Base-by-base conservation (phyloP, 2,888 invertebrate species). In the Ornithoptera priamus region DNA sequence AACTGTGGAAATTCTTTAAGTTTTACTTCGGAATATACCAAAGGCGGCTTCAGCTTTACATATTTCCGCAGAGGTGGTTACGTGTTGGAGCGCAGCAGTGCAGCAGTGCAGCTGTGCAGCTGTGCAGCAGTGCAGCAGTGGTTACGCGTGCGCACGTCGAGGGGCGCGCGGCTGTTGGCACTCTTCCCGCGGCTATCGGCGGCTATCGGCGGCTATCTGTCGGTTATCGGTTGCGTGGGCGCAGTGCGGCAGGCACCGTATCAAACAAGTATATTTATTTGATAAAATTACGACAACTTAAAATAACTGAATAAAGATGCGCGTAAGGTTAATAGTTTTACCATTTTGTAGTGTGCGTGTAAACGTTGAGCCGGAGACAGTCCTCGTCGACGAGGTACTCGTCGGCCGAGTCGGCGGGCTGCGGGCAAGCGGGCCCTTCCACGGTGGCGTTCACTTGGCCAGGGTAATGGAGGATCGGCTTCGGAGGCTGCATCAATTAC, bases 331-430 rank as follows among this genome's bases (percentile, higher is more conserved):
- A 39, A 59, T 56, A 10, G 10, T 22, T 17, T 59, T 68, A 78
- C 80, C 76, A 78, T n/a, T 74, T 75, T 3, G 75, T 75, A 0
- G 70, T 72, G 0, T 86, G 86, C 0, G 84, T 92, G 75, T 94
- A 95, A 0, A 96, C 94, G 73, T 95, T 95, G 50, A 96, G 81
- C 20, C 93, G 86, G 0, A 96, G 88, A 78, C 96, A 96, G 80
- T 96, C 95, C 77, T 96, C 95, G 62, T 94, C 91, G 59, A 93
- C 79, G 56, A 46, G 46, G 46, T 46, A 46, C 46, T 12, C 46
- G 46, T 15, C 77, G 62, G 15, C 79, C 75, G 22, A 78, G 82
- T 67, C 84, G 79, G 81, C 81, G 0, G 88, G 86, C 76, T 93
- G 93, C 0, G 94, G 94, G 73, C 95, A 95, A 60, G 93, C 92